Base-by-base conservation (phyloP, 2,888 invertebrate genomes). In the Nycteola revayana region DNA sequence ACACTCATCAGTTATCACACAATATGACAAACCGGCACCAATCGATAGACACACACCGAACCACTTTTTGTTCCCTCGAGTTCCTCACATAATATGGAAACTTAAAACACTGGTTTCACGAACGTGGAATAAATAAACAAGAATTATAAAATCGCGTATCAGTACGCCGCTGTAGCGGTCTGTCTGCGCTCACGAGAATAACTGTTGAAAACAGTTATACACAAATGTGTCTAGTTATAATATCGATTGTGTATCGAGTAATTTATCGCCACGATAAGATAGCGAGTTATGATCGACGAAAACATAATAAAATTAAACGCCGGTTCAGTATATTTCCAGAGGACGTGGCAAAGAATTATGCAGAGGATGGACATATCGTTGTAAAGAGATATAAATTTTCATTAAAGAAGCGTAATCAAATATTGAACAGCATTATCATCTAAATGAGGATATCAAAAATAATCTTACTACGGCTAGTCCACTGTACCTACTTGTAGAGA, bases 181-280 rank as follows among this genome's bases (percentile, higher is more conserved):
- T 46, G 75, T 63, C 45, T 76, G 79, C 75, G 68, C 64, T 67
- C 81, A 56, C 74, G 70, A 65, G 74, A 66, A 68, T 81, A 79
- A 84, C 84, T 84, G 83, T 75, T 73, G 68, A 71, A 68, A 68
- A 69, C 69, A 71, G 63, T 60, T 57, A 60, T 61, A 66, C 63
- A 67, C 66, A 70, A 66, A 72, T 61, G 65, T 73, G 65, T 66
- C 66, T 66, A 62, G 63, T 65, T 66, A 60, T 64, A 62, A 72
- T 71, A 83, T 86, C 75, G 84, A 83, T 76, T 74, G 76, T 77
- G 66, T 76, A 83, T 85, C 80, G 81, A 79, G 71, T 68, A 60
- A 85, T 83, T 85, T 85, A 86, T 85, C 86, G 79, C 66, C 42
- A 60, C 62, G 86, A 86, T 86, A 84, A 85, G 82, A 84, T 85